Evolutionary conservation across 2,888 invertebrate species (phyloP).

Genomic region (Alloplasta piceator): DNA sequence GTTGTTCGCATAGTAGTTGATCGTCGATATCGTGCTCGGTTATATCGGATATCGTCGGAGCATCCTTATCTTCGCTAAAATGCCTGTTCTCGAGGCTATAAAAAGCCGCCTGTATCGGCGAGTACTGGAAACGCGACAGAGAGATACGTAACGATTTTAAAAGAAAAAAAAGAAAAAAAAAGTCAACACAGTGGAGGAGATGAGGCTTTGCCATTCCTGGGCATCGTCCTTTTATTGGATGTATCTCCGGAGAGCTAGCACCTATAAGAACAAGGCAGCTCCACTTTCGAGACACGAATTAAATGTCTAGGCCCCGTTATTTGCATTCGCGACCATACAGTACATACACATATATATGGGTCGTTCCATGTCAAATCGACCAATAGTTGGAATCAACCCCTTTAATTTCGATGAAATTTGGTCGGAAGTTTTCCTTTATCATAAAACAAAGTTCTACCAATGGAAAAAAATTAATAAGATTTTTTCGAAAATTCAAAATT

Average conservation of each 20-base stretch:
- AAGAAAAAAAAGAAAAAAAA: not conserved
- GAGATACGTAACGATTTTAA: conserved; percentile 15
- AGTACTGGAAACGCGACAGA: conserved; percentile 27
- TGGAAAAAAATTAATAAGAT: no score
- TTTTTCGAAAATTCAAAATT: no score
- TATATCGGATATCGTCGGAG: conserved; percentile 62
- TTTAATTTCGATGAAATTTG: no score
- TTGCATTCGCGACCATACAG: conserved; percentile 61
- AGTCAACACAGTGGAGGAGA: conserved; percentile 39
- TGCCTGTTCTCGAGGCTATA: conserved; percentile 15
- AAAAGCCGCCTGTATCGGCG: conserved; percentile 34
- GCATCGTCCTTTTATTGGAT: conserved; percentile 33
- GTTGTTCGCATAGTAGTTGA: conserved; percentile 60
- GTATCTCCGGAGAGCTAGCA: conserved; percentile 49
- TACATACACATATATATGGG: conserved; percentile 12
- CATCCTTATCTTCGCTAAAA: conserved; percentile 60
- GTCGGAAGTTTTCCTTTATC: no score
- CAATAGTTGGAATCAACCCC: no score
- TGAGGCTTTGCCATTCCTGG: conserved; percentile 24
- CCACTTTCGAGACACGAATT: conserved; percentile 66
- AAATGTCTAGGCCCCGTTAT: conserved; percentile 67
- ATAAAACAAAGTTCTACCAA: no score
- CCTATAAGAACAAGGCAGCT: conserved; percentile 62
- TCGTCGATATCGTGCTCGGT: conserved; percentile 54
- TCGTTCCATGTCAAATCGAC: no score